Base-by-base conservation (phyloP, 2,113 vertebrate species). In the Rhinoderma darwinii region DNA sequence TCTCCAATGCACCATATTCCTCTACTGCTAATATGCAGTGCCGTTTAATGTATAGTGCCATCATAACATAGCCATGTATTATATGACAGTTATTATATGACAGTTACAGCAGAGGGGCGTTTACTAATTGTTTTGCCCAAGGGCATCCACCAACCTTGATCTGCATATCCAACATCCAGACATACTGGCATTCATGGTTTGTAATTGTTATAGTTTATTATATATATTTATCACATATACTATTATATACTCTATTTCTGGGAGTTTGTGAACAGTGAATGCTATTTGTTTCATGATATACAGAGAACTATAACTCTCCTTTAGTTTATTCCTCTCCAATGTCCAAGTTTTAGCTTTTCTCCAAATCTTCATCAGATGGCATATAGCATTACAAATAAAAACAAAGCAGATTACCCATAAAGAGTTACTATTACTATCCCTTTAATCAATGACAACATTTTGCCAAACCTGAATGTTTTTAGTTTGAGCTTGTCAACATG, bases 391-490 rank as follows among this genome's bases (percentile, higher is more conserved):
- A 75, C 39, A 47, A 75, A 47, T 27, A 3, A 39, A 73, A 73
- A 39, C 35, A 8, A 41, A 41, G 14, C 39, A 22, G 4, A 25
- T n/a, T 75, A 44, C 41, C 5, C 22, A 43, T 3, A 74, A 39
- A 22, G 22, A 25, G n/a, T 44, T 27, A 30, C 41, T 11, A 37
- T 14, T 37, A 54, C 8, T 37, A 56, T 51, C 18, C 30, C 76
- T 78, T 78, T 78, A 78, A 78, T 78, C 74, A 47, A 4, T 47
- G 74, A 77, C 74, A 77, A 32, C 0, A 51, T 18, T 32, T 50
- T 20, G 18, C 68, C 68, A 72, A 68, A 41, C 15, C 4, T 39
- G 8, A 37, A 72, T 72, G 68, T 41, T 72, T 72, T 25, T 41
- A 22, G 25, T 72, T 72, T 72, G 32, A 41, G 20, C 17, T 72